Evolutionary conservation across 2,888 invertebrate genomes (phyloP).

Genomic region (Pyrocoelia pectoralis): DNA sequence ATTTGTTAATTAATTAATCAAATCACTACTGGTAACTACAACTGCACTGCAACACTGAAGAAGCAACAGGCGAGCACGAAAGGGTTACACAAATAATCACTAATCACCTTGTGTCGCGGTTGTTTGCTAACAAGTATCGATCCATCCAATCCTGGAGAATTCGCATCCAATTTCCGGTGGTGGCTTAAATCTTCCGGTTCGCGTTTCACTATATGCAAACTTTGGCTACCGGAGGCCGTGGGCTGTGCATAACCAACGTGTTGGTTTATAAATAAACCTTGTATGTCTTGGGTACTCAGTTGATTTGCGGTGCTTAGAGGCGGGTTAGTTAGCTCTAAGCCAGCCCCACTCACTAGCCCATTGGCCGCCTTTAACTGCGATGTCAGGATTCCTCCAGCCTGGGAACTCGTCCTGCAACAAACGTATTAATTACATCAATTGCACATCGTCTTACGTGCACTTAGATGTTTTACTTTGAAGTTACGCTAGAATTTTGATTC

Average conservation of each 20-base stretch:
- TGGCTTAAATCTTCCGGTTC: slow-evolving; percentile 84
- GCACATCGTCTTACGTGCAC: slow-evolving; percentile 9
- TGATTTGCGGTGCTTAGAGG: slow-evolving; percentile 62
- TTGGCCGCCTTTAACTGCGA: slow-evolving; percentile 75
- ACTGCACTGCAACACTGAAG: slow-evolving; percentile 23
- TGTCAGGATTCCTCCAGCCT: slow-evolving; percentile 66
- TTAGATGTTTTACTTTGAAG: slow-evolving; percentile 1
- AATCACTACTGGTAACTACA: slow-evolving; percentile 19
- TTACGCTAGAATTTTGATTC: neutral
- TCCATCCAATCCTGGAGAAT: slow-evolving; percentile 64
- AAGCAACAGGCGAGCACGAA: slow-evolving; percentile 40
- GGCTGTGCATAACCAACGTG: slow-evolving; percentile 67
- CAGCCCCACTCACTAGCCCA: slow-evolving; percentile 75
- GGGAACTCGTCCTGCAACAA: slow-evolving; percentile 60
- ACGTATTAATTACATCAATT: slow-evolving; percentile 40
- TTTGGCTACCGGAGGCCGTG: slow-evolving; percentile 57
- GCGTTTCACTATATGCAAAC: slow-evolving; percentile 73
- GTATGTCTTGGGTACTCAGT: slow-evolving; percentile 68
- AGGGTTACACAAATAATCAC: slow-evolving; percentile 27
- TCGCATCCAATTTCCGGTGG: slow-evolving; percentile 70
- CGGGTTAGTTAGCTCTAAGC: slow-evolving; percentile 62
- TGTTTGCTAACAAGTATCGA: slow-evolving; percentile 66
- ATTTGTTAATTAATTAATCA: slow-evolving; percentile 19
- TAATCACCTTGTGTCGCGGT: slow-evolving; percentile 66
- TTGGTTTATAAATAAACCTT: slow-evolving; percentile 66